phyloP scores from a whole-genome alignment of 2,888 invertebrate species.

The Pinctada fucata region DNA sequence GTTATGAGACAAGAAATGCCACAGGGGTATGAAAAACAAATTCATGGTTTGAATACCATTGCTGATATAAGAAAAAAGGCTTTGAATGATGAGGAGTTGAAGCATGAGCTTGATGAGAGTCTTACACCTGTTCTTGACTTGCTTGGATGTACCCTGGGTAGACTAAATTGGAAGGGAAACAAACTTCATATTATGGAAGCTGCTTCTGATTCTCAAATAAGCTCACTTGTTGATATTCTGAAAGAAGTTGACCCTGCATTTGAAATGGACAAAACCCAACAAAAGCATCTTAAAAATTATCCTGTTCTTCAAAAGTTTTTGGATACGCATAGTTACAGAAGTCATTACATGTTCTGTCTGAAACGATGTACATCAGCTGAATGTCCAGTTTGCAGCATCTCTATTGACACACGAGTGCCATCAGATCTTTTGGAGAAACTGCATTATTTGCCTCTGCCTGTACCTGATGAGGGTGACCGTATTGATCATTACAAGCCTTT shows the following conservation, averaged over 20 bases:
- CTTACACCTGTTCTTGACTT: constrained; percentile 12
- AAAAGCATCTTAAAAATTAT: constrained; percentile 14
- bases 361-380: constrained; percentile 13
- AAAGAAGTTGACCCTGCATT: constrained; percentile 1
- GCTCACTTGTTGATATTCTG: constrained; percentile 5
- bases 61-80: constrained; percentile 13
- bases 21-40: constrained; percentile 11
- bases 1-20: constrained; percentile 21
- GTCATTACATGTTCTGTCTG: constrained; percentile 16
- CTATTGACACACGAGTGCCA: neutral
- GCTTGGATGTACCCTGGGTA: constrained; percentile 5
- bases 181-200: neutral
- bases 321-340: constrained; percentile 7
- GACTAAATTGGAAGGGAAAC: constrained; percentile 10
- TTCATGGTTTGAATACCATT: constrained; percentile 7
- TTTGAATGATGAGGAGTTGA: neutral
- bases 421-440: neutral
- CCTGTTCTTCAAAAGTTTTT: constrained; percentile 10
- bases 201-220: neutral
- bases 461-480: constrained; percentile 5
- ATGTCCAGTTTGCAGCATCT: constrained; percentile 6
- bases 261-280: constrained; percentile 8
- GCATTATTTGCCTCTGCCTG: neutral
- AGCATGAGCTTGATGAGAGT: neutral
- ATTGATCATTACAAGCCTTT: neutral